Evolutionary conservation across 1,140 invertebrate genomes (phyloP), one percentile per base, ranked within the genome.

Genomic region (Frieseomelitta varia): DNA sequence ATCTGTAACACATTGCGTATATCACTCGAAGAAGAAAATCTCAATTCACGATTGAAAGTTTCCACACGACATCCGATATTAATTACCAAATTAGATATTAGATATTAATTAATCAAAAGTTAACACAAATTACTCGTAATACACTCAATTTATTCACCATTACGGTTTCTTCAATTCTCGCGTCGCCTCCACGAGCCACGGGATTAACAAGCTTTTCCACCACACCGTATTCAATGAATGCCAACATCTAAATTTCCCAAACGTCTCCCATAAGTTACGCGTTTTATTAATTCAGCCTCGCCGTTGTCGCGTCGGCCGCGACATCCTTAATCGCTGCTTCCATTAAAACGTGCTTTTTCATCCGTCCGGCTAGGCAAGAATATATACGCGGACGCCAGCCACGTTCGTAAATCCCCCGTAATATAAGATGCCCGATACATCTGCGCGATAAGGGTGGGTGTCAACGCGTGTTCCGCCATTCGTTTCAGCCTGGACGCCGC

Each of bases 371-470:
- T 17, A 47, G 58, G 30, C 55, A 61, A 74, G 39, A 81, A 81
- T 85, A 81, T 58, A 81, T 39, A 56, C 51, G 19, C 10, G 47
- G n/a, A 24, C 27, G 4, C 51, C 55, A 14, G 68, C 19, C 51
- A 53, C 30, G 55, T 76, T 8, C 14, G 73, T 82, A 73, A 82
- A 83, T 83, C 68, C 85, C 85, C 2, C 12, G 34, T 34, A 34
- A 56, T 61, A 39, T 34, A 58, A 53, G 81, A 73, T 74, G 21
- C 74, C 30, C 74, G 84, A 78, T 77, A 30, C 27, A 61, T 61
- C 63, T 58, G 34, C 14, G 79, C 65, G 84, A 85, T 85, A 85
- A 81, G 73, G 84, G 55, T 58, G 58, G 68, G 67, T 58, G 85
- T 83, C 80, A 79, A 78, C 85, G 74, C 71, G 30, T 78, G 72